Percentiles rank a stretch among this genome's conserved stretches.
Evolutionary conservation across 1,140 invertebrate genomes (phyloP).

Genomic region (Pantala flavescens): DNA sequence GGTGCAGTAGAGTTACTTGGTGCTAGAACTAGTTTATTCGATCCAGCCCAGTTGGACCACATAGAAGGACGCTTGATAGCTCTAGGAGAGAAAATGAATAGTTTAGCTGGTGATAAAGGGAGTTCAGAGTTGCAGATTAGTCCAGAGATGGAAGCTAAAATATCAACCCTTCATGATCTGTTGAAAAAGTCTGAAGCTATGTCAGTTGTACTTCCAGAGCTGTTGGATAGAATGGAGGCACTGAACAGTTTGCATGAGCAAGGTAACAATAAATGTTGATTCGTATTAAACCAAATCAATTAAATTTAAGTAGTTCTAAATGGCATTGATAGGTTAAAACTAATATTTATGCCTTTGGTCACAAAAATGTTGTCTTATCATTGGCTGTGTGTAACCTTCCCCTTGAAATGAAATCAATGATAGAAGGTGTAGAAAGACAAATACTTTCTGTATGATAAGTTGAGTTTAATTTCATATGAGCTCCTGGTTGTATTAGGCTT

Average conservation of each 20-base stretch:
- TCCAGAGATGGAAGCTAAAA: constrained; percentile 37
- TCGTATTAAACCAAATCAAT: neutral
- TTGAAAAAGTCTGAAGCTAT: constrained; percentile 73
- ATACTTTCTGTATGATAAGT: too few relatives aligned
- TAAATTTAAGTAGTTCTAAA: too few relatives aligned
- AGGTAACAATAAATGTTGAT: constrained; percentile 49
- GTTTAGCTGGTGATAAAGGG: constrained; percentile 49
- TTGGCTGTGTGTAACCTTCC: too few relatives aligned
- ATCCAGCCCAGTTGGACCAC: constrained; percentile 67
- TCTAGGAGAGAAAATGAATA: constrained; percentile 63
- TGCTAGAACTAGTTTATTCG: constrained; percentile 65
- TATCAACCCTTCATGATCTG: constrained; percentile 74
- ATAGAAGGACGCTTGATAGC: constrained; percentile 65
- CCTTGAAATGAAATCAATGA: too few relatives aligned
- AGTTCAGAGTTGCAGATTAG: neutral
- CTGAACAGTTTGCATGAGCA: constrained; percentile 79
- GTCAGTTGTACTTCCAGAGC: constrained; percentile 62
- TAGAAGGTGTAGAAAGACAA: too few relatives aligned
- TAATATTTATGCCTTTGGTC: too few relatives aligned
- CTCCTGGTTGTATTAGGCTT: too few relatives aligned
- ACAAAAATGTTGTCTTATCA: too few relatives aligned
- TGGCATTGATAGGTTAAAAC: too few relatives aligned
- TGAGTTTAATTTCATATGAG: too few relatives aligned
- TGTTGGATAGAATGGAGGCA: constrained; percentile 71
- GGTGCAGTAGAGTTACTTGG: constrained; percentile 64